Base-by-base conservation (phyloP, 2,888 invertebrate genomes). In the Strigamia maritima region DNA sequence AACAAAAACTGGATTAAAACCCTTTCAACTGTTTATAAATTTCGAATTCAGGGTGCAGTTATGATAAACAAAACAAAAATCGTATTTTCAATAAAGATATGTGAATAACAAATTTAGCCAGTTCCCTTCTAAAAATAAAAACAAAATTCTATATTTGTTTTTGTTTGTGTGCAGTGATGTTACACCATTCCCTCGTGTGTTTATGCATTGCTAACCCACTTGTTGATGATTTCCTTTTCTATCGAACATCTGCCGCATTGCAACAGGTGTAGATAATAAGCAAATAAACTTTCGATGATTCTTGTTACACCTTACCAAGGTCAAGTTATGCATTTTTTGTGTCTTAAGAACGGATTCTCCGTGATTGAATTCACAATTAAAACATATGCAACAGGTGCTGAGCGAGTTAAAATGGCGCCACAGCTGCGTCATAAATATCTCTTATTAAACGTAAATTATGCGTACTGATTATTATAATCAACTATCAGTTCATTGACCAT, bases 401-500 rank as follows among this genome's bases (percentile, higher is more conserved):
- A 26, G 70, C 70, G 70, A 70, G 70, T 70, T 70, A 70, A 70
- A 70, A 70, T 70, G 70, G 70, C 70, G 70, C 70, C 70, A 26
- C 70, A 70, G 26, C 70, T 70, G 70, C 70, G 70, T 70, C 70
- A 70, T 70, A 70, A 70, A 70, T 12, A 24, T 28, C 70, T 26
- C 70, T 70, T 70, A 70, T 70, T 70, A 70, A 70, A 70, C 70
- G 70, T 70, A 70, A 70, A 70, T 70, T 70, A 70, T 70, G 26
- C 70, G 70, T 70, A 28, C 70, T 26, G 70, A 70, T 70, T 70
- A 70, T 70, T 70, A n/a, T 70, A 70, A 70, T 70, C 70, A 70
- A 70, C 70, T 28, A 70, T 70, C 70, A 70, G 70, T 70, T 70
- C 70, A 70, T 26, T 70, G 70, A 70, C 70, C 70, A 70, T 70